Evolutionary conservation across 2,888 invertebrate species (phyloP), one percentile per base, ranked within the genome.

Genomic region (Apamea monoglypha): DNA sequence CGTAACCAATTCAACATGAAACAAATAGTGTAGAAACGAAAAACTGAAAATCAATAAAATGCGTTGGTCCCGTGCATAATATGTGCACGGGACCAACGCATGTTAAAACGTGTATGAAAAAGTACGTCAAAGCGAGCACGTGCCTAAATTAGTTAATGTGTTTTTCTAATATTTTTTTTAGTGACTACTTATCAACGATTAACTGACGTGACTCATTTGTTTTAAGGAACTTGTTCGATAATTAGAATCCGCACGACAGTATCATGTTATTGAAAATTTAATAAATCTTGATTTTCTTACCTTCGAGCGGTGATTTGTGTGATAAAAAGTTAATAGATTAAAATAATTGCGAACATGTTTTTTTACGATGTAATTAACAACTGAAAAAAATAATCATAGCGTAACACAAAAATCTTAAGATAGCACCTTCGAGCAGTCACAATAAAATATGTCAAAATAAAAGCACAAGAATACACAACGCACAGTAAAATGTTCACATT

Each of bases 261-360:
- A 74, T 74, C 50, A 59, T 74, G 25, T 59, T 50, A 18, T 29
- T 59, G 18, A 56, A 70, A 56, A 81, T 76, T 53, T 63, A 25
- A 36, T 50, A 77, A 86, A 44, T 76, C 76, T 76, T 18, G 29
- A 29, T 61, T 21, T 79, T 67, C 0, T 56, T 32, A 76, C 66
- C 69, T 86, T 77, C 86, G 77, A 67, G 56, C 66, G n/a, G n/a
- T 61, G 44, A 85, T 83, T 56, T 59, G 21, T 53, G 14, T 61
- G 68, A 70, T 74, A 29, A 10, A 69, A 72, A 61, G 59, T 73
- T 81, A 53, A 72, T 25, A 61, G 12, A 59, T 14, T 59, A n/a
- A 12, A 25, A 32, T 32, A 69, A 18, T 44, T 32, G 25, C 5
- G 7, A 56, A 36, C n/a, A 47, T 4, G 25, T 25, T 72, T 56